A percentile compares a stretch with the other conserved stretches of the same genome.
Conservation (phyloP, 2,888 invertebrate species). For the Drosophila lutescens region DNA sequence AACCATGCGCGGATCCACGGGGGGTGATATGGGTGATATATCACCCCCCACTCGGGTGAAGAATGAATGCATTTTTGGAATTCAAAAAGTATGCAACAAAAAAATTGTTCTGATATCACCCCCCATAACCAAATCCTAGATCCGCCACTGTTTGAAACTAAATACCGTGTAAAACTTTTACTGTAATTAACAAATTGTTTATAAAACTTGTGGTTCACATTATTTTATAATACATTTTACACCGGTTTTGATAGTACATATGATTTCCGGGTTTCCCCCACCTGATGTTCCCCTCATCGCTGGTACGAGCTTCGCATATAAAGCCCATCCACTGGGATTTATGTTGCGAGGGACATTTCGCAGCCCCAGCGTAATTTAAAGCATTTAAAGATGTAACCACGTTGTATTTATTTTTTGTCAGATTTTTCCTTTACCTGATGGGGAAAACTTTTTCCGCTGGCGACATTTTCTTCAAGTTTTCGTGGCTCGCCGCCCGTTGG, state of each 20-base stretch:
- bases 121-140: too few species aligned
- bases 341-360: not conserved
- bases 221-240: too few species aligned
- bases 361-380: conserved; percentile 16
- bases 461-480: conserved; percentile 57
- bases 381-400: conserved; percentile 14
- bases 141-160: too few species aligned
- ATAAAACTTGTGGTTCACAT: too few species aligned
- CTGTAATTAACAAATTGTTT: too few species aligned
- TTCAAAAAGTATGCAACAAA: too few species aligned
- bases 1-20: too few species aligned
- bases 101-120: too few species aligned
- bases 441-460: conserved; percentile 55
- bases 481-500: conserved; percentile 20
- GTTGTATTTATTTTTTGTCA: conserved; percentile 22
- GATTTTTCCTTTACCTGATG: conserved; percentile 21
- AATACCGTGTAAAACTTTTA: too few species aligned
- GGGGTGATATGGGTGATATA: too few species aligned
- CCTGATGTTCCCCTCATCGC: conserved; percentile 18
- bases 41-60: too few species aligned
- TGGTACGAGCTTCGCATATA: conserved; percentile 4
- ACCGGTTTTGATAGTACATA: not conserved
- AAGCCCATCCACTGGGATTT: conserved; percentile 10
- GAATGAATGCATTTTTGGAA: too few species aligned
- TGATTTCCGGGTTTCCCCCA: not conserved